Evolutionary conservation across 2,888 invertebrate species (phyloP).

Genomic region (Eupithecia abbreviata): DNA sequence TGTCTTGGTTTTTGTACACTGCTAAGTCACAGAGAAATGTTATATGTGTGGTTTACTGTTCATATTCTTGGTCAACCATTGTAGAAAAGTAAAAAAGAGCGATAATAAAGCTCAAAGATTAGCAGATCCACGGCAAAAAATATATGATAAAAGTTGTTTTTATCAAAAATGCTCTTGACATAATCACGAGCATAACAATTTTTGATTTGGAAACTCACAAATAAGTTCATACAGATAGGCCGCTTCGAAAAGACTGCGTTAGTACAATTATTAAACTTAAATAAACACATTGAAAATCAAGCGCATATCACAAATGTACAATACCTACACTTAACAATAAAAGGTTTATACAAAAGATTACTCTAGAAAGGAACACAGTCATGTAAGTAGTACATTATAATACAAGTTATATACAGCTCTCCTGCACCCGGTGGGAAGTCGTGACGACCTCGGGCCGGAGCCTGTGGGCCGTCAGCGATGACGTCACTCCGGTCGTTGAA

Average conservation of each 20-base stretch:
- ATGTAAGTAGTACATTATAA: slow-evolving; percentile 56
- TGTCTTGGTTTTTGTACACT: slow-evolving; percentile 28
- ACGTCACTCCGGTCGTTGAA: slow-evolving; percentile 84
- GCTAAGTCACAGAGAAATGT: slow-evolving; percentile 14
- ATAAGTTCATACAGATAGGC: slow-evolving; percentile 16
- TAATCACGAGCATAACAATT: neutral
- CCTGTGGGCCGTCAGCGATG: slow-evolving; percentile 90
- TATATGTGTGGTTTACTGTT: neutral
- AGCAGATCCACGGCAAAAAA: neutral
- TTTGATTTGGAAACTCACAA: neutral
- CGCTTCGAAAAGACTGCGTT: slow-evolving; percentile 1
- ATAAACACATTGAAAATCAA: neutral
- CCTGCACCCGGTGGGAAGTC: slow-evolving; percentile 93
- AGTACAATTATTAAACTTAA: neutral
- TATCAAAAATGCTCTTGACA: neutral
- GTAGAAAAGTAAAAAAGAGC: neutral
- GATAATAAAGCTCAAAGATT: neutral
- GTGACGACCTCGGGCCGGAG: slow-evolving; percentile 93
- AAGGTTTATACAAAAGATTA: slow-evolving; percentile 56
- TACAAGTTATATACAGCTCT: slow-evolving; percentile 89
- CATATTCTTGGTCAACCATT: neutral
- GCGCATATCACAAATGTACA: slow-evolving; percentile 36
- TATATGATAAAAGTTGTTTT: neutral
- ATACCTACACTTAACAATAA: slow-evolving; percentile 49
- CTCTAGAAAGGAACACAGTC: slow-evolving; percentile 69